Evolutionary conservation across 1,140 invertebrate species (phyloP).

Genomic region (Euwallacea similis): DNA sequence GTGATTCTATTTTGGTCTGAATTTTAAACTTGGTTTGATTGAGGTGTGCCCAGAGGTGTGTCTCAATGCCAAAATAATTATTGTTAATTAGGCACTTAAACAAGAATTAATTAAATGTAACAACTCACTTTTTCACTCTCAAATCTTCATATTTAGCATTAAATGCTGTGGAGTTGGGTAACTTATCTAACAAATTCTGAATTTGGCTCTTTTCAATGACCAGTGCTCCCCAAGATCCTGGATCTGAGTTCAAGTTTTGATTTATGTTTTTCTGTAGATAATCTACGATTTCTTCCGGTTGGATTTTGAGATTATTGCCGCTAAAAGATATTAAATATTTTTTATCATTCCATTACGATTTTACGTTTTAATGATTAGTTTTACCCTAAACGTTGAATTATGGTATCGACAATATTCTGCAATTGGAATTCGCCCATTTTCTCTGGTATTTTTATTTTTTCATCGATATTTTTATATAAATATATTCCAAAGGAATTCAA

Average conservation of each 20-base stretch:
- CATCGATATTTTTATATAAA: background rate
- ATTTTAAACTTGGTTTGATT: no score
- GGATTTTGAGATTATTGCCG: slow-evolving; percentile 45
- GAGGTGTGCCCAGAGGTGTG: no score
- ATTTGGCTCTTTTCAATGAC: slow-evolving; percentile 54
- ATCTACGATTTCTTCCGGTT: slow-evolving; percentile 58
- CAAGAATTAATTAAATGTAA: background rate
- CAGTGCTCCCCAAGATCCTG: slow-evolving; percentile 46
- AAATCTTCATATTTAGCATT: slow-evolving; percentile 59
- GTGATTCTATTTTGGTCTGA: no score
- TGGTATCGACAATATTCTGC: slow-evolving; percentile 56
- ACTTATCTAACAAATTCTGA: slow-evolving; percentile 54
- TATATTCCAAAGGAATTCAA: background rate
- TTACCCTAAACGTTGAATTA: slow-evolving; percentile 57
- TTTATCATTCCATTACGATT: slow-evolving; percentile 8
- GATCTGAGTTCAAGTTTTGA: slow-evolving; percentile 38
- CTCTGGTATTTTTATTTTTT: no score
- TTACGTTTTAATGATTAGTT: slow-evolving; percentile 14
- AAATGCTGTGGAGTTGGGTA: slow-evolving; percentile 55
- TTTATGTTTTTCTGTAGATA: slow-evolving; percentile 55
- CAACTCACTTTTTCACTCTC: slow-evolving; percentile 57
- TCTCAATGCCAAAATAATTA: no score
- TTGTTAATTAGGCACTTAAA: no score
- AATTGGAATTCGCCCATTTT: slow-evolving; percentile 61
- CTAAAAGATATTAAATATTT: slow-evolving; percentile 44